These are phyloP conservation scores for Caenorhabditis afra DNA, from an alignment of 2,888 invertebrate genomes.

Conservation along the genomic window DNA sequence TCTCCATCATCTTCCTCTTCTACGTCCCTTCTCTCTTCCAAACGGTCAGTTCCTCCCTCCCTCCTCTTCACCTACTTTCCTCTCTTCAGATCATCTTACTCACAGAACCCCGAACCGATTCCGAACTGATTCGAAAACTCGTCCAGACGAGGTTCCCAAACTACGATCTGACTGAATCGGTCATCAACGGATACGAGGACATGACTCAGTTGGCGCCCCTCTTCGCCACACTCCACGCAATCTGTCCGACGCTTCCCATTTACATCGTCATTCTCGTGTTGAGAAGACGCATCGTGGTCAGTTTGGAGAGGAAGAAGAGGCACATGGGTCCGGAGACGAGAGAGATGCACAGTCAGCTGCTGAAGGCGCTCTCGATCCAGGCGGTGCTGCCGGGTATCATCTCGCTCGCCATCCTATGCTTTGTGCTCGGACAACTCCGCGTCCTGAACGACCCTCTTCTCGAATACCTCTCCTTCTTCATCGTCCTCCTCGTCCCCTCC, in stretches of 20 bases:
- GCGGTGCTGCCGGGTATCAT: conserved; percentile 5
- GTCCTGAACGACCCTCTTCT: background rate
- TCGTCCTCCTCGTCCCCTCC: conserved; percentile 3
- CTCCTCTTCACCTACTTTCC: background rate
- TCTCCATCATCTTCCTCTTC: background rate
- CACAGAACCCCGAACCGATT: background rate
- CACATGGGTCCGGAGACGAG: conserved; percentile 3
- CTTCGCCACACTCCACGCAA: background rate
- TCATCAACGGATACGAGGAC: conserved; percentile 3
- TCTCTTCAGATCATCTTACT: background rate
- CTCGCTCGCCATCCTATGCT: background rate
- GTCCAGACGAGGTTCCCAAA: background rate
- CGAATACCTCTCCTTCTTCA: conserved; percentile 2
- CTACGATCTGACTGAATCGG: background rate
- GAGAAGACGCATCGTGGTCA: background rate
- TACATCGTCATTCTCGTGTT: background rate
- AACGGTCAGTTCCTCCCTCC: background rate
- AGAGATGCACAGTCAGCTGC: conserved; percentile 6
- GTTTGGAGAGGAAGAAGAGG: conserved; percentile 1
- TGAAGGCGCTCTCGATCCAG: background rate
- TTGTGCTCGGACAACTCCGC: background rate
- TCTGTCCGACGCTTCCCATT: background rate
- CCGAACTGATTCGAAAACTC: background rate
- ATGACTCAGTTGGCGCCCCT: background rate
- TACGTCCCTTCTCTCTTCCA: conserved; percentile 6